Conservation (phyloP, 2,888 invertebrate species). For the Ecliptopera silaceata region DNA sequence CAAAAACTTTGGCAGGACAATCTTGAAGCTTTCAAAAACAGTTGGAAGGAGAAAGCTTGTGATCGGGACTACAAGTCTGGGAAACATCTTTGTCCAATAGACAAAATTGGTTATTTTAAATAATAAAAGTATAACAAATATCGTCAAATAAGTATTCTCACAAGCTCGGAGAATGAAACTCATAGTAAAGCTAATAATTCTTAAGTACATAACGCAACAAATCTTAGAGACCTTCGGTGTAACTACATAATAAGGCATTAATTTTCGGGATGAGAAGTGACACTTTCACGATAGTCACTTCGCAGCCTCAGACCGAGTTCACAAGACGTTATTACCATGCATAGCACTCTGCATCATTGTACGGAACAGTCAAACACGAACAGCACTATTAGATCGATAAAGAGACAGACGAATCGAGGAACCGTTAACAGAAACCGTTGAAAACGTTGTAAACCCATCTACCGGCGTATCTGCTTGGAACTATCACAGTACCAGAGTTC, state of each 20-base stretch:
- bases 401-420: not conserved
- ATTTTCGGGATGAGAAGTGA: slow-evolving; percentile 28
- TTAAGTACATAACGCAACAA: slow-evolving; percentile 28
- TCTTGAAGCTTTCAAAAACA: too few species aligned
- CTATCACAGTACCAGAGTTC: not conserved
- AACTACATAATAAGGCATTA: slow-evolving; percentile 48
- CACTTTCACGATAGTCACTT: slow-evolving; percentile 14
- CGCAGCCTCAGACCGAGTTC: slow-evolving; percentile 18
- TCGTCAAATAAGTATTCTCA: too few species aligned
- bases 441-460: too few species aligned
- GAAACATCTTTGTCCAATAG: too few species aligned
- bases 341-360: not conserved
- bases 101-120: too few species aligned
- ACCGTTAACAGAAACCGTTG: too few species aligned
- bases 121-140: too few species aligned
- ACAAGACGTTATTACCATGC: slow-evolving; percentile 5
- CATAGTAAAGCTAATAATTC: too few species aligned
- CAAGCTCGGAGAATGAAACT: too few species aligned
- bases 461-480: not conserved
- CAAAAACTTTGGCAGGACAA: too few species aligned
- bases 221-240: slow-evolving; percentile 42
- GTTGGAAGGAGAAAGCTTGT: too few species aligned
- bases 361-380: not conserved
- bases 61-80: too few species aligned
- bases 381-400: not conserved